Conservation (phyloP, 2,888 invertebrate genomes). For the Dolomedes plantarius region DNA sequence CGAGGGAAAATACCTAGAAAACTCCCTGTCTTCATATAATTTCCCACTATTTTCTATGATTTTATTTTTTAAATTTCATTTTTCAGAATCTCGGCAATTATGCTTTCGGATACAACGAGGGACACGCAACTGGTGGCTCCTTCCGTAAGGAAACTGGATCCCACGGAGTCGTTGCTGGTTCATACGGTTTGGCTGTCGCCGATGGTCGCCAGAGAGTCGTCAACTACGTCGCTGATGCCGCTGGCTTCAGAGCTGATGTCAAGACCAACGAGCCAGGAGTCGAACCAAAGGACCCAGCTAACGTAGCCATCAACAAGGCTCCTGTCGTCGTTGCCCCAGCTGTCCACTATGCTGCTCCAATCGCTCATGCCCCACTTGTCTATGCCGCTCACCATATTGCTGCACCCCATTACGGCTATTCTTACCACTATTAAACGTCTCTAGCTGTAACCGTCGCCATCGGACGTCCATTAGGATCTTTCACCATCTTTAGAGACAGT, state of each 20-base stretch:
- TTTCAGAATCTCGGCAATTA: slow-evolving; percentile 73
- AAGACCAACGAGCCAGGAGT: slow-evolving; percentile 74
- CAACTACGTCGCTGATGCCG: slow-evolving; percentile 74
- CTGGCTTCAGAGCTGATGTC: slow-evolving; percentile 73
- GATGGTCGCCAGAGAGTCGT: slow-evolving; percentile 73
- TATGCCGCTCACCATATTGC: slow-evolving; percentile 38
- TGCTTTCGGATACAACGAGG: slow-evolving; percentile 74
- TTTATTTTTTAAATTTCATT: too few species aligned
- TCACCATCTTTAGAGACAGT: too few species aligned
- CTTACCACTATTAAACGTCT: too few species aligned
- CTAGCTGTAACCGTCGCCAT: too few species aligned
- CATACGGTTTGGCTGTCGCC: slow-evolving; percentile 73
- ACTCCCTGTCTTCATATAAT: too few species aligned
- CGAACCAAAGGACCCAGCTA: slow-evolving; percentile 72
- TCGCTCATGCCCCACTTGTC: too few species aligned
- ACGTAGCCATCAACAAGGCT: slow-evolving; percentile 73
- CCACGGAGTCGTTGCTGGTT: slow-evolving; percentile 71
- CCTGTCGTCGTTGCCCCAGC: slow-evolving; percentile 14
- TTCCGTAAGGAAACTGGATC: slow-evolving; percentile 73
- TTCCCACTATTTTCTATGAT: too few species aligned
- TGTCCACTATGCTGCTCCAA: slow-evolving; percentile 33
- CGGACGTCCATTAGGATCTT: too few species aligned
- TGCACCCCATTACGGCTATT: slow-evolving; percentile 33
- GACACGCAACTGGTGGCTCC: slow-evolving; percentile 73
- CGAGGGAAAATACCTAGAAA: too few species aligned